phyloP scores from a whole-genome alignment of 2,888 invertebrate species.

The Sarcophaga variegata region DNA sequence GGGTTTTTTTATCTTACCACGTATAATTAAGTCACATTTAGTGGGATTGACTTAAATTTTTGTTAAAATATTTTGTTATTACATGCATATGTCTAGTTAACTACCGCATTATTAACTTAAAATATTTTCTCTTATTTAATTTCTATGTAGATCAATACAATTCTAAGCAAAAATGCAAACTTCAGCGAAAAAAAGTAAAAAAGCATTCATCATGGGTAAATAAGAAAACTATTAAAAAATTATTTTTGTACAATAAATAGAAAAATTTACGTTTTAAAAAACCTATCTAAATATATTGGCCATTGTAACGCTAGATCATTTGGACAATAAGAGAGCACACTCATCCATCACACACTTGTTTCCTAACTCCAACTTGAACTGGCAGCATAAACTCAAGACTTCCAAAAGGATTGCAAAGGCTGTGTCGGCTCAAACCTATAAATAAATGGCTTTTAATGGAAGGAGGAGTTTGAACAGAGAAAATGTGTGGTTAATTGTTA shows the following conservation, averaged over 20 bases:
- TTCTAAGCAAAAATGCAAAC: conserved; percentile 69
- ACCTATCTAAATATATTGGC: conserved; percentile 41
- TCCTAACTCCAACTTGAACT: conserved; percentile 30
- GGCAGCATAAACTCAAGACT: conserved; percentile 19
- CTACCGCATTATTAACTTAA: neutral
- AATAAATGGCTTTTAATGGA: conserved; percentile 20
- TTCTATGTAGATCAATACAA: conserved; percentile 65
- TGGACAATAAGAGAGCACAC: conserved; percentile 38
- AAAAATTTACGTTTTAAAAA: conserved; percentile 41
- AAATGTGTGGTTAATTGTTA: conserved; percentile 52
- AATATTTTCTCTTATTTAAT: conserved; percentile 33
- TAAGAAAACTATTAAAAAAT: conserved; percentile 52
- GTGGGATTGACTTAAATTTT: neutral
- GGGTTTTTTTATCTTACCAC: too few relatives aligned
- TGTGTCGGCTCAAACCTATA: neutral
- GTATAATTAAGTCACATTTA: too few relatives aligned
- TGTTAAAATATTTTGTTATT: neutral
- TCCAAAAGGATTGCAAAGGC: conserved; percentile 4
- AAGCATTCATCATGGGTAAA: conserved; percentile 70
- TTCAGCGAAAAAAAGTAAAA: conserved; percentile 69
- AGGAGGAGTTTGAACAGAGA: neutral
- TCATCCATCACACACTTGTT: conserved; percentile 30
- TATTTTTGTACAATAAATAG: conserved; percentile 37
- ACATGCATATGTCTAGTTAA: too few relatives aligned
- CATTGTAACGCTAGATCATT: conserved; percentile 63